phyloP scores from a whole-genome alignment of 2,113 vertebrate species.

The Climacteris rufus region DNA sequence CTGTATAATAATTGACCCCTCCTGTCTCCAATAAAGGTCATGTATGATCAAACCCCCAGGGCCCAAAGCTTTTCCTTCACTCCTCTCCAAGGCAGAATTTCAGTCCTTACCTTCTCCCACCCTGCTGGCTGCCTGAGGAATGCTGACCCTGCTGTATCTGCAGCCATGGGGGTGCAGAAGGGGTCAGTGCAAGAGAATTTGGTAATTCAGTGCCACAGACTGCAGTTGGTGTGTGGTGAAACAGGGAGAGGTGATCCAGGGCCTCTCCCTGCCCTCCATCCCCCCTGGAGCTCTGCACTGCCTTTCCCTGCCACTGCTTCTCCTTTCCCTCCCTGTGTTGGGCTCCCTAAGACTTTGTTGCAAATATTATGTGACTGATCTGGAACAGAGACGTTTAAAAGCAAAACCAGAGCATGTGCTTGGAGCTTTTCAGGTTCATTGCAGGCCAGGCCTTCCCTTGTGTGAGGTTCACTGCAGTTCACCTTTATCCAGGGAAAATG shows the following conservation, averaged over 20 bases:
- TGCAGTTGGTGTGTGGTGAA: rapidly evolving
- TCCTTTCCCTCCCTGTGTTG: neutral
- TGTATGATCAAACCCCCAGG: conserved; percentile 21
- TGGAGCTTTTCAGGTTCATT: neutral
- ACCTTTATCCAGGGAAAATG: neutral
- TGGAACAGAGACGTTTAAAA: neutral
- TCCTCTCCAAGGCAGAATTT: neutral
- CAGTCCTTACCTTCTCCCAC: neutral
- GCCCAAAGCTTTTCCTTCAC: neutral
- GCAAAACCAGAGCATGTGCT: neutral
- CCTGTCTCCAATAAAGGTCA: conserved; percentile 66
- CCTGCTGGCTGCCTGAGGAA: neutral
- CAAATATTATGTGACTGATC: neutral
- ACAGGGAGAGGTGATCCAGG: neutral
- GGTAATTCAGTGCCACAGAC: rapidly evolving
- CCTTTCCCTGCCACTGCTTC: neutral
- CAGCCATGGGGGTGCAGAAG: rapidly evolving
- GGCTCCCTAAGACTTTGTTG: neutral
- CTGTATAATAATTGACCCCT: conserved; percentile 63
- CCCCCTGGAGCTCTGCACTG: neutral
- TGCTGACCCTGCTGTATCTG: neutral
- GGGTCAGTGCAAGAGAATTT: neutral
- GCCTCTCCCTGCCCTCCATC: neutral
- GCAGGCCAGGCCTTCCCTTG: neutral
- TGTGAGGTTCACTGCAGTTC: neutral